Base-by-base conservation (phyloP, 2,888 invertebrate species). In the Kuschelorhynchus macadamiae region DNA sequence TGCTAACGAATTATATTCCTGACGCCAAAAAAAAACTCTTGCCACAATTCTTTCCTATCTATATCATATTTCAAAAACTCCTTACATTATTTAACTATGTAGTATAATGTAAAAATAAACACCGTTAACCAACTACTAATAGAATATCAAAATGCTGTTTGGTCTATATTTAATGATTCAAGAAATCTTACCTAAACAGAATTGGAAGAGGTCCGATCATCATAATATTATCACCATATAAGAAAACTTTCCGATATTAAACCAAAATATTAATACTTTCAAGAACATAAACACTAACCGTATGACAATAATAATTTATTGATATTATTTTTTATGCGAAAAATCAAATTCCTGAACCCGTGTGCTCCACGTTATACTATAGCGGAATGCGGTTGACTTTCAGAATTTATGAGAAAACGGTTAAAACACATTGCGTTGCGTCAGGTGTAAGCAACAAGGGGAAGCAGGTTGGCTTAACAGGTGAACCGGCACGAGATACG, bases 401-500 rank as follows among this genome's bases (percentile, higher is more conserved):
- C 44, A 42, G 30, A 25, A 52, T 44, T 47, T 47, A 36, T 53
- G 55, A 46, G 55, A 52, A 65, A 66, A 66, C 66, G 66, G 59
- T 60, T 59, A 17, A 21, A 59, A 59, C 9, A 30, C 5, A 21
- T 18, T 49, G 42, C 25, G 41, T n/a, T 44, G 44, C 39, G 60
- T 60, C 66, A 66, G 66, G 66, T 66, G 66, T 47, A 44, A 11
- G 20, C 7, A 21, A 36, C 9, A 30, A 59, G 18, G 44, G 66
- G 66, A 52, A 66, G 60, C 50, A 52, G 60, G 52, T 66, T 60
- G 56, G 32, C 41, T 47, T 56, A 59, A 66, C 66, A 66, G 66
- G 66, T 66, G 66, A 36, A 44, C 9, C 17, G 46, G 44, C 50
- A 41, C 30, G 25, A 47, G 47, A 49, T 49, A 39, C 59, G 49